Conservation (phyloP, 2,797 vertebrate genomes). For the Choloepus didactylus region DNA sequence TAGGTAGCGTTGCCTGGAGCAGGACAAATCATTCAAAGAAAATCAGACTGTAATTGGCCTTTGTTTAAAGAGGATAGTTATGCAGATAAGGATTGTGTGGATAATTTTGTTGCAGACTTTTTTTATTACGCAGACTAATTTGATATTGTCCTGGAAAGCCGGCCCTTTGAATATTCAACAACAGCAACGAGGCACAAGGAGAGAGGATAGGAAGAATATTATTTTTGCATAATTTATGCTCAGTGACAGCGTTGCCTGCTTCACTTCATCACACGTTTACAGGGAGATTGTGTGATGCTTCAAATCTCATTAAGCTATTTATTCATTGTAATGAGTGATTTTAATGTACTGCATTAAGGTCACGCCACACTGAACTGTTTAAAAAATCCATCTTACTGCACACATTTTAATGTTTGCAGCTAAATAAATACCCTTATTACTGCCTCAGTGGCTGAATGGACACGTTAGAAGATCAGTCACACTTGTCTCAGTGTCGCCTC, state of each 20-base stretch:
- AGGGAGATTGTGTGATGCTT: conserved; percentile 87
- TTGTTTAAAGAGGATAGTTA: conserved; percentile 62
- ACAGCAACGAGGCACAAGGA: conserved; percentile 87
- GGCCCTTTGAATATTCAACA: conserved; percentile 92
- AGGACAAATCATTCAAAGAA: not conserved
- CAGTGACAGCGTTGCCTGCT: conserved; percentile 87
- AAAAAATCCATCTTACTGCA: conserved; percentile 88
- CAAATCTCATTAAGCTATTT: conserved; percentile 92
- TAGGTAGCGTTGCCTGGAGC: not conserved
- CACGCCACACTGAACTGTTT: conserved; percentile 87
- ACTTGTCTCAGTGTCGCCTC: conserved; percentile 80
- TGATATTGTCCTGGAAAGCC: conserved; percentile 91
- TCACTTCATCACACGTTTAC: conserved; percentile 89
- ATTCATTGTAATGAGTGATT: conserved; percentile 92
- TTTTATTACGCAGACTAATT: conserved; percentile 90
- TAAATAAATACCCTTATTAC: conserved; percentile 90
- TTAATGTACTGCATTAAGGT: conserved; percentile 89
- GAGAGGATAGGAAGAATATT: conserved; percentile 89
- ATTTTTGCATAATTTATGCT: conserved; percentile 93
- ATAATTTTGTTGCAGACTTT: conserved; percentile 88
- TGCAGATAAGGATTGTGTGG: conserved; percentile 77
- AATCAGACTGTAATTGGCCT: not conserved
- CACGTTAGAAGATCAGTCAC: conserved; percentile 86
- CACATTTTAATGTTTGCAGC: conserved; percentile 86
- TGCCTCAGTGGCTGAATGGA: conserved; percentile 87